Evolutionary conservation across 1,140 invertebrate genomes (phyloP), one percentile per base, ranked within the genome.

Genomic region (Drosophila biarmipes): DNA sequence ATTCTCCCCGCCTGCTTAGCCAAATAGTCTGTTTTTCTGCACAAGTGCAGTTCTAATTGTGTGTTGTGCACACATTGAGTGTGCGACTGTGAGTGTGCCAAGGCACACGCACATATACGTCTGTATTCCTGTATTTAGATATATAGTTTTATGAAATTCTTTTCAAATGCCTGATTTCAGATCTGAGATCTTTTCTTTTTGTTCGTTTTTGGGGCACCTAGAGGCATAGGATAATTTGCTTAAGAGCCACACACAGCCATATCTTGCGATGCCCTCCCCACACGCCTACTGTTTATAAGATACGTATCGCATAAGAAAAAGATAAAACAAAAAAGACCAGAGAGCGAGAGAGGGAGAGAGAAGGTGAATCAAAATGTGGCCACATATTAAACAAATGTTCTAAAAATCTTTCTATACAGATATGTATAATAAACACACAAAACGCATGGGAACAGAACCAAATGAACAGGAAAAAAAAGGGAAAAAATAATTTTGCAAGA

Each of bases 361-460:
- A 49, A 19, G 29, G 48, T 31, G 29, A 34, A 34, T 6, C 11
- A 49, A 49, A 34, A 49, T 34, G 27, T 49, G 29, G 48, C 48
- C 48, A 49, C 48, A 49, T 49, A 31, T 19, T 34, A 17, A 31
- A 34, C 29, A 17, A 31, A 49, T 49, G 17, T 49, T 34, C 48
- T 7, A 17, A 19, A 48, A 19, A 49, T 49, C 15, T 49, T 19
- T 49, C 48, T 7, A 6, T 29, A 24, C 15, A 49, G 15, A 49
- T 49, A 17, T 14, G n/a, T 29, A 48, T 12, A 12, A 19, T 14
- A 45, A 15, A 48, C 52, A 45, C 59, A 43, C 42, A 31, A 58
- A 64, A 49, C 40, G 37, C 38, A 56, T 27, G 42, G n/a, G 15
- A 34, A 34, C 29, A 64, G 37, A 55, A 54, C 54, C 54, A 45